Evolutionary conservation across 2,113 vertebrate species (phyloP), one percentile per base, ranked within the genome.

Genomic region (Oryzias curvinotus): DNA sequence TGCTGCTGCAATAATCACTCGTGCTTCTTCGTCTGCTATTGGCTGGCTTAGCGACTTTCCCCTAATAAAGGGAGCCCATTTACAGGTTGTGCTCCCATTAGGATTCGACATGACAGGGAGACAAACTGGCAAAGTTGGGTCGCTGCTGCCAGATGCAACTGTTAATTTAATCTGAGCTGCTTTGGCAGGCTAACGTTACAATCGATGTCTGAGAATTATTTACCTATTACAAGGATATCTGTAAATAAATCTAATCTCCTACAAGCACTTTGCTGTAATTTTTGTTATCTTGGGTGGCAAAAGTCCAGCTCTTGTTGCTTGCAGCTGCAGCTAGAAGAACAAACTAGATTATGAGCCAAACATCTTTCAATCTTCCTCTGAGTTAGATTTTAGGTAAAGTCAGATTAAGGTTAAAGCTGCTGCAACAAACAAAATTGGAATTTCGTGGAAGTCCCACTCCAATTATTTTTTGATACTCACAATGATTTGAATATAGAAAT

Each of bases 241-340:
- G 58, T 64, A 72, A 77, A 77, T 71, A 73, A 71, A 85, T 82
- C 70, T 74, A 71, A 81, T 88, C 71, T 71, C 21, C 47, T 54
- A 68, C 62, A 72, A 66, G 3, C 19, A 54, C 62, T 71, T 36
- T 36, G 36, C 30, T 56, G 17, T 68, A 78, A 66, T 62, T 63
- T 71, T 47, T 49, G 57, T 74, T 51, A 78, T 86, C 78, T 80
- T 30, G 12, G 4, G 65, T 78, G 78, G 73, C 75, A 70, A 64
- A 59, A 25, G 57, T 68, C 74, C 78, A 80, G 45, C 49, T 18
- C 46, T 70, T 67, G 15, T 19, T 23, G 51, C 43, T 62, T 62
- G 36, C 10, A 36, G 36, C 36, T 36, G 36, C 7, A 36, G 36
- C 36, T 12, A 10, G 36, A 36, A 36, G 36, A 36, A 3, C 36